phyloP scores from a whole-genome alignment of 2,797 vertebrate species.

The Ciconia nigra region DNA sequence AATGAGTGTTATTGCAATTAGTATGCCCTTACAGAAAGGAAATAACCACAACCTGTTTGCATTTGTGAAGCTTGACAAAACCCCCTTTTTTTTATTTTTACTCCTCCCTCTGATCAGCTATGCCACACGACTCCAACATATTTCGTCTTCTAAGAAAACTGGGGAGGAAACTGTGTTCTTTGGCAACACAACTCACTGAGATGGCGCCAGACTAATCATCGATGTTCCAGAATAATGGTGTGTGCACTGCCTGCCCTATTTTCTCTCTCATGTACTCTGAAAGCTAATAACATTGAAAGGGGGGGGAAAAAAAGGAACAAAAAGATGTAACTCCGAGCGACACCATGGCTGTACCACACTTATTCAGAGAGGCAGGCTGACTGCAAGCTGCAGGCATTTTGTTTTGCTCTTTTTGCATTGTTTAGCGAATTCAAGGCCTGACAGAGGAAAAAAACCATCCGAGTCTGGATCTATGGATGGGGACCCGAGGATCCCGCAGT shows the following conservation, averaged over 20 bases:
- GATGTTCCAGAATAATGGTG: background rate
- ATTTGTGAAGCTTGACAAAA: slow-evolving; percentile 35
- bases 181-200: background rate
- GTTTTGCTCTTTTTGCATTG: background rate
- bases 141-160: background rate
- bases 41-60: slow-evolving; percentile 53
- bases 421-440: background rate
- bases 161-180: background rate
- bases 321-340: background rate
- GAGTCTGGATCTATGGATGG: accelerated
- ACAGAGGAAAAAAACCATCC: accelerated
- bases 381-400: background rate
- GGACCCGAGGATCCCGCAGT: accelerated
- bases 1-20: slow-evolving; percentile 70
- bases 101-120: slow-evolving; percentile 16
- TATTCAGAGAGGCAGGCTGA: background rate
- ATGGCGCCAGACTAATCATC: background rate
- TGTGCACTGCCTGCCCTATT: background rate
- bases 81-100: background rate
- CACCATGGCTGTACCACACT: accelerated
- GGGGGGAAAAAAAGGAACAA: background rate
- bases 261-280: background rate
- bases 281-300: background rate
- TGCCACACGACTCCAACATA: background rate
- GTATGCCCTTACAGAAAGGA: slow-evolving; percentile 44